Conservation (phyloP, 2,888 invertebrate species). For the Mythimna vitellina region DNA sequence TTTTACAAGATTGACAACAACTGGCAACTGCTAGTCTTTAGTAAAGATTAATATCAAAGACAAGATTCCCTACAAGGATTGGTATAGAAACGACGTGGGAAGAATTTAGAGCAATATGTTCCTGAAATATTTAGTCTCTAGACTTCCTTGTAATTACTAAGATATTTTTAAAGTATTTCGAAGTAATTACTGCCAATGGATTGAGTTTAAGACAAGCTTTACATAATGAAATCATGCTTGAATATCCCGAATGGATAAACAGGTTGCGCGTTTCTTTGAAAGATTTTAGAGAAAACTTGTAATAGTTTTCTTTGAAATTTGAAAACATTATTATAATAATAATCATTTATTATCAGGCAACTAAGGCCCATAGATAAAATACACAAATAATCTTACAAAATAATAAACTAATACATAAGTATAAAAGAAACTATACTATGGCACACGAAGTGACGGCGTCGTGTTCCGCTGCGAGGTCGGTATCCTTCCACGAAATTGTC, state of each 20-base stretch:
- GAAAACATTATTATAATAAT: no score
- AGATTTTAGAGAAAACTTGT: background rate
- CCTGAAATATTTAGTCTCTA: slow-evolving; percentile 6
- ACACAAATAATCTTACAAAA: no score
- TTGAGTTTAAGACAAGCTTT: background rate
- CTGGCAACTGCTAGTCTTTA: background rate
- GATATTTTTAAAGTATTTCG: background rate
- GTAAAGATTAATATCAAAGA: background rate
- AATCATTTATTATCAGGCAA: no score
- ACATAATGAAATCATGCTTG: background rate
- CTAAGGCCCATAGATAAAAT: no score
- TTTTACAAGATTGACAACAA: background rate
- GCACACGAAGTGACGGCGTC: no score
- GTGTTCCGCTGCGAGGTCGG: no score
- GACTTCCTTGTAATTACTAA: slow-evolving; percentile 5
- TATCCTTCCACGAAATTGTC: no score
- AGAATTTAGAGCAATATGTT: slow-evolving; percentile 1
- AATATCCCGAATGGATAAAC: background rate
- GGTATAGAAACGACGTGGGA: background rate
- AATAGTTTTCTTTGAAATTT: background rate
- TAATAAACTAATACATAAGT: no score
- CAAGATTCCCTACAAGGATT: slow-evolving; percentile 1
- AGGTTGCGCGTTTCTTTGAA: background rate
- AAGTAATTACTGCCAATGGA: background rate
- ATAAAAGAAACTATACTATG: no score